A percentile compares a stretch with the other conserved stretches of the same genome.
phyloP scores from a whole-genome alignment of 2,113 vertebrate species.

The Raja brachyura region DNA sequence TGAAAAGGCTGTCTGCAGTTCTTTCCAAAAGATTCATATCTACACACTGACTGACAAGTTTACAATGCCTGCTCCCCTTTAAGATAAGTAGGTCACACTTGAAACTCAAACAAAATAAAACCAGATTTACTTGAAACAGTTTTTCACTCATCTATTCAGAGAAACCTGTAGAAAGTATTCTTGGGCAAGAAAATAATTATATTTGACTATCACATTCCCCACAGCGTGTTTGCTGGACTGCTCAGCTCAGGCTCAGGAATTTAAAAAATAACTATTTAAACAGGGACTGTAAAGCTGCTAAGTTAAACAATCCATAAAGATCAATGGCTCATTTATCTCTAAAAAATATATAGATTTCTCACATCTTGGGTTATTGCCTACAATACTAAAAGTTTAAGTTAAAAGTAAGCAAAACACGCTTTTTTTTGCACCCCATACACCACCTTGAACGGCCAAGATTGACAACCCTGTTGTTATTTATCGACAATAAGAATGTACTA shows the following conservation, averaged over 20 bases:
- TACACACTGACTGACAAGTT: neutral
- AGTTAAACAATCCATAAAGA: neutral
- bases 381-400: slow-evolving; percentile 8
- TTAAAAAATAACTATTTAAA: neutral
- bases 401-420: neutral
- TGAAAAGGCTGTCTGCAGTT: too few relatives aligned
- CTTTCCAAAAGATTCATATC: neutral
- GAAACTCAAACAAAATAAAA: neutral
- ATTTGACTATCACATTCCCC: neutral
- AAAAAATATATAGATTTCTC: neutral
- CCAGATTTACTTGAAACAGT: neutral
- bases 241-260: neutral
- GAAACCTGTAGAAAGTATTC: neutral
- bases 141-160: too few relatives aligned
- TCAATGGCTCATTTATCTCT: neutral
- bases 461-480: neutral
- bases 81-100: neutral
- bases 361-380: neutral
- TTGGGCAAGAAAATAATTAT: neutral
- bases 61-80: neutral
- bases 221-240: neutral
- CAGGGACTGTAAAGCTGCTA: neutral
- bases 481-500: neutral
- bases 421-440: neutral
- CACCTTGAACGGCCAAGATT: neutral